These are phyloP conservation scores for Cheilosia variabilis DNA, from an alignment of 2,888 invertebrate species.

Conservation along the genomic window DNA sequence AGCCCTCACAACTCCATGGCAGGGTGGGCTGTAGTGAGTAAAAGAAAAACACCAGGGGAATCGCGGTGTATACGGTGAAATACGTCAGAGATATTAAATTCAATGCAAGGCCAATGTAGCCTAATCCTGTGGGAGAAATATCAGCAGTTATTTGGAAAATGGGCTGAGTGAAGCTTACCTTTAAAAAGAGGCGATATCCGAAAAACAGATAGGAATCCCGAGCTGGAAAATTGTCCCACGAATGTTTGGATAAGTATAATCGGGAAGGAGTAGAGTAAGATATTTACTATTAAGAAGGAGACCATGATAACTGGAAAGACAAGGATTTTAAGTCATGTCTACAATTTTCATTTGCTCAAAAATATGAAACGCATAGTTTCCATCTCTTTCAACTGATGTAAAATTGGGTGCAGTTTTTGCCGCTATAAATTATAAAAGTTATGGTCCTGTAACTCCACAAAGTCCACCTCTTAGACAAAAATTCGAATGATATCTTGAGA, in stretches of 20 bases:
- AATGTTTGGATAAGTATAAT: conserved; percentile 92
- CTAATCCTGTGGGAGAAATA: conserved; percentile 86
- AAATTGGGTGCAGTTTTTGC: too few relatives aligned
- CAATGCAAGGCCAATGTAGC: conserved; percentile 91
- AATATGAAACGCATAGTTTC: too few relatives aligned
- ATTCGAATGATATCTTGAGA: too few relatives aligned
- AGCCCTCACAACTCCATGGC: conserved; percentile 86
- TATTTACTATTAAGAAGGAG: neutral
- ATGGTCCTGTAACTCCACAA: too few relatives aligned
- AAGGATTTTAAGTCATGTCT: too few relatives aligned
- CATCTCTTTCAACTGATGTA: too few relatives aligned
- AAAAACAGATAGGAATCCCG: conserved; percentile 91
- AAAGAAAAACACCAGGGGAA: conserved; percentile 91
- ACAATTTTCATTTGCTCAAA: too few relatives aligned
- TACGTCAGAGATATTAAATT: conserved; percentile 91
- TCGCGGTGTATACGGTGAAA: conserved; percentile 92
- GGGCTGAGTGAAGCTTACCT: conserved; percentile 85
- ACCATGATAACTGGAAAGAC: conserved; percentile 15
- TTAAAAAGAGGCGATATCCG: conserved; percentile 91
- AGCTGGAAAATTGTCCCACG: conserved; percentile 91
- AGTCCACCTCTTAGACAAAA: too few relatives aligned
- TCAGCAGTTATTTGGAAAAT: too few relatives aligned
- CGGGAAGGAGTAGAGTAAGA: conserved; percentile 83
- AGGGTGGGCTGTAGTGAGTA: conserved; percentile 88
- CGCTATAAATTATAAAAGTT: too few relatives aligned